These are phyloP conservation scores for Dreissena rostriformis DNA, from an alignment of 1,140 invertebrate species.

Conservation along the genomic window DNA sequence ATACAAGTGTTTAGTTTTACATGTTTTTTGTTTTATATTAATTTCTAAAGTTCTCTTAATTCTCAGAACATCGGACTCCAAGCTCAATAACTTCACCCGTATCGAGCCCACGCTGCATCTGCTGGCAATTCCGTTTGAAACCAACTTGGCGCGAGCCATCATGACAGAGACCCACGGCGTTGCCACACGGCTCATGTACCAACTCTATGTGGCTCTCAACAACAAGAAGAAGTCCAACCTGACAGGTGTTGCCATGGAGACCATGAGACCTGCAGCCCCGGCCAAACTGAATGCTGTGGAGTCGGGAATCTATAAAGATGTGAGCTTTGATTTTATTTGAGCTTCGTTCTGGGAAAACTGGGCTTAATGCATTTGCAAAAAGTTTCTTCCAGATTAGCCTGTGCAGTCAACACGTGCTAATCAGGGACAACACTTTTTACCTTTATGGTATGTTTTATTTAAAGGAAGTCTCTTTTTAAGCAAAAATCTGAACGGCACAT, in stretches of 20 bases:
- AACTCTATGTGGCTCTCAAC: conserved; percentile 81
- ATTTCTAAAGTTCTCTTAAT: conserved; percentile 1
- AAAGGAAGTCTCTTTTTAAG: too few relatives aligned
- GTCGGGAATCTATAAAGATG: conserved; percentile 79
- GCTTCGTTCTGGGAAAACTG: too few relatives aligned
- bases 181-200: conserved; percentile 79
- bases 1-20: too few relatives aligned
- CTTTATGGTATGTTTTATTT: too few relatives aligned
- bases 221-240: conserved; percentile 81
- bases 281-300: conserved; percentile 79
- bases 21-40: not conserved
- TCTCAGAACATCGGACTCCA: conserved; percentile 79
- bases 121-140: conserved; percentile 80
- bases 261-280: conserved; percentile 79
- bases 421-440: too few relatives aligned
- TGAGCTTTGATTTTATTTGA: conserved; percentile 43
- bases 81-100: conserved; percentile 81
- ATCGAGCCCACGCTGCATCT: conserved; percentile 79
- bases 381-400: too few relatives aligned
- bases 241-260: conserved; percentile 81
- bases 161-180: conserved; percentile 80
- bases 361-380: too few relatives aligned
- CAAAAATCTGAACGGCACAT: too few relatives aligned
- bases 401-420: too few relatives aligned
- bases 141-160: conserved; percentile 79